Base-by-base conservation (phyloP, 2,797 vertebrate species). In the Valencia hispanica region DNA sequence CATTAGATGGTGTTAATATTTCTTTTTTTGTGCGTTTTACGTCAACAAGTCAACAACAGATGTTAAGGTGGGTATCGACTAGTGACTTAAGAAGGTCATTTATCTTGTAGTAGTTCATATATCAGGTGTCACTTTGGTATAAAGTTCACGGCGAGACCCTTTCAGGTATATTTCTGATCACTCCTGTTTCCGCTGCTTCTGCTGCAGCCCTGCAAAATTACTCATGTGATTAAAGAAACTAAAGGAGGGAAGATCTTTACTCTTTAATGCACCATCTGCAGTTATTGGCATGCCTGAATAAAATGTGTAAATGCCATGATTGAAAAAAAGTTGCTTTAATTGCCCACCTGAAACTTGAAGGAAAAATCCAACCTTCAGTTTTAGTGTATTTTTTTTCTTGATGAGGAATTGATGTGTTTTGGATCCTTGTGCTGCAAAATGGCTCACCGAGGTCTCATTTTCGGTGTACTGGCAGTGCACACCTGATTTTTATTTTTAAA, bases 181-280 rank as follows among this genome's bases (percentile, higher is more conserved):
- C 73, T 72, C 39, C 20, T 45, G 70, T 59, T 25, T n/a, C n/a
- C n/a, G n/a, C n/a, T n/a, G 70, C 74, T n/a, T 83, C 79, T 81
- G 65, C 84, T 85, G 74, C 72, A 80, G 69, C 81, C 85, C 75
- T 71, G 32, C 0, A 2, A 50, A 78, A 73, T 70, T 70, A 41
- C 51, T 30, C 6, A 45, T 87, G 76, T 83, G 84, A 65, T 85
- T 74, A 65, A 68, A 79, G n/a, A 84, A 85, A 85, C 87, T 91
- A 83, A 41, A 72, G 81, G 61, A 34, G 1, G 3, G 17, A 70
- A 22, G 65, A 74, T 79, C 48, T 81, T 80, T 41, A 79, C 80
- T 66, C 75, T 89, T 74, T 73, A 68, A 25, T 61, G 75, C 71
- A 75, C 32, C 22, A 14, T 66, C 22, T 12, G 25, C 17, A 32